Evolutionary conservation across 2,113 vertebrate species (phyloP).

Genomic region (Irena cyanogastra): DNA sequence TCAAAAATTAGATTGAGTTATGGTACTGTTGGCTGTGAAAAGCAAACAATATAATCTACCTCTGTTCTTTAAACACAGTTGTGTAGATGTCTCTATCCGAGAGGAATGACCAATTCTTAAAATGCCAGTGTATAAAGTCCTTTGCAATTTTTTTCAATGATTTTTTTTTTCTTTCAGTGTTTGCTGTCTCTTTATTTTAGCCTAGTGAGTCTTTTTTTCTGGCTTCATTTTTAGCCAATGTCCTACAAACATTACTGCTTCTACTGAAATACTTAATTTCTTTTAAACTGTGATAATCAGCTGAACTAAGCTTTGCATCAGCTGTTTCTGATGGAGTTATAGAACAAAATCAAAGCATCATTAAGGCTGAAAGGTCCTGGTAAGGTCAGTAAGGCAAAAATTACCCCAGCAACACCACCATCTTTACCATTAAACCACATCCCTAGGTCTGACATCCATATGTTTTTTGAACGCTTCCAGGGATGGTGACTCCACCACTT

Average conservation of each 20-base stretch:
- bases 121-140: neutral
- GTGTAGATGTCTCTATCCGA: neutral
- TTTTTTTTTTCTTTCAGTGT: neutral
- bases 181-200: neutral
- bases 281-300: neutral
- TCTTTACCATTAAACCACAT: neutral
- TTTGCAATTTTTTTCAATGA: neutral
- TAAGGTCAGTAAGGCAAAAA: neutral
- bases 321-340: neutral
- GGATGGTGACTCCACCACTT: neutral
- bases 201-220: neutral
- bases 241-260: neutral
- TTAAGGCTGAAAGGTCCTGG: neutral
- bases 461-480: neutral
- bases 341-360: neutral
- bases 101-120: neutral
- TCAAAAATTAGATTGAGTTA: neutral
- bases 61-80: neutral
- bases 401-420: neutral
- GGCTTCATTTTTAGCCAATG: neutral
- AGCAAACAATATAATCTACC: neutral
- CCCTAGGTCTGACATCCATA: neutral
- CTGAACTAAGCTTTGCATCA: neutral
- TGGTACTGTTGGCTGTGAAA: neutral
- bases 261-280: neutral